Evolutionary conservation across 2,113 vertebrate genomes (phyloP), one percentile per base, ranked within the genome.

Genomic region (Salminus brasiliensis): DNA sequence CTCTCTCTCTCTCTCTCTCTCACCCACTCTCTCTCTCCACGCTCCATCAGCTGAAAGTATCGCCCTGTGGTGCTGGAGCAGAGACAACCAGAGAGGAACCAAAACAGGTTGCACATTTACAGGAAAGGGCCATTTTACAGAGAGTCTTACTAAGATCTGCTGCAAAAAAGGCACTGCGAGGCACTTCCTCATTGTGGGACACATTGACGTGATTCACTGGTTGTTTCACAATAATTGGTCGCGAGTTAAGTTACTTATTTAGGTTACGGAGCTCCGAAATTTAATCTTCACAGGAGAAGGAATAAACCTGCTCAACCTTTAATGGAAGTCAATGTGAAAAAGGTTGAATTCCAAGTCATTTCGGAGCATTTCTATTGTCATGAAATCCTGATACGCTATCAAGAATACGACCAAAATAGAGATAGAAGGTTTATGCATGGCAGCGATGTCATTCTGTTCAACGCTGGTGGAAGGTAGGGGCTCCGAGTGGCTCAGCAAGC

Each of bases 71-170:
- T 34, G 49, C 29, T 43, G 43, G 69, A 47, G 76, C 60, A 27
- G 45, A 49, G 53, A 72, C 21, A 57, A 72, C 47, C 49, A 71
- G 41, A 59, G 82, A 74, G 65, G 77, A 80, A 81, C 72, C 43
- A 73, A 45, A 66, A 79, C 76, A 81, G 23, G 59, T 82, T 80
- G 74, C 77, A 86, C 71, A 82, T 83, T 83, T 74, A 83, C 67
- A 84, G 71, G 78, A 74, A 81, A 57, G 41, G 21, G 62, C 60
- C 34, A 60, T 67, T 25, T 69, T 41, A 81, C 43, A 45, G 23
- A 59, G 21, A 65, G 52, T 69, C 49, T 69, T 29, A 11, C 8
- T 21, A 67, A 34, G 60, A 65, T 55, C 59, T 71, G 53, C 18
- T 55, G 57, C 8, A 41, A 79, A 68, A 18, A 68, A 18, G 36